Evolutionary conservation across 2,113 vertebrate species (phyloP).

Genomic region (Gasterosteus nipponicus): DNA sequence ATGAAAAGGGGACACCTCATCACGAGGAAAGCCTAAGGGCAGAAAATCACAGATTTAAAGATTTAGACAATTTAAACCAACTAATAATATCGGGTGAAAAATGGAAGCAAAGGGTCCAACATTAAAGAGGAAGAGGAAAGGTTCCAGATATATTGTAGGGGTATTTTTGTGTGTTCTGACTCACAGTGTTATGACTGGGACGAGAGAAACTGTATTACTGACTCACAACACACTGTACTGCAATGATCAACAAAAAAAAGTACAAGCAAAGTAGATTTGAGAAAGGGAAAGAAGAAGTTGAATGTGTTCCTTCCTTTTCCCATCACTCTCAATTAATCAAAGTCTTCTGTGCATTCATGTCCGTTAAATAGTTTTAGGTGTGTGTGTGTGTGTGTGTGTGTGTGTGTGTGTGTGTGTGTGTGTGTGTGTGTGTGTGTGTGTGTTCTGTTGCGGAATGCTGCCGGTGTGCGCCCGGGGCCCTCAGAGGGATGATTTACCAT

Average conservation of each 20-base stretch:
- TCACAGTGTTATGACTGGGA: slow-evolving; percentile 51
- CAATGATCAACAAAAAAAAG: not conserved
- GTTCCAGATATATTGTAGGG: not conserved
- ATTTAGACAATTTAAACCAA: not conserved
- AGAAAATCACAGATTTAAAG: not conserved
- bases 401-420: slow-evolving; percentile 27
- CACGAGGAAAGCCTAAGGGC: no score
- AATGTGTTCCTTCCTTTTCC: not conserved
- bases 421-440: slow-evolving; percentile 22
- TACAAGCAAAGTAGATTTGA: not conserved
- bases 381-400: slow-evolving; percentile 14
- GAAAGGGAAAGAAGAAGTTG: not conserved
- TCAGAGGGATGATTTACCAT: slow-evolving; percentile 62
- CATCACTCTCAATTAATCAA: slow-evolving; percentile 1
- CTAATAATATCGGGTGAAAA: not conserved
- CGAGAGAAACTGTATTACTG: not conserved
- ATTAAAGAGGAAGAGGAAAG: not conserved
- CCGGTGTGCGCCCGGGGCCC: slow-evolving; percentile 50
- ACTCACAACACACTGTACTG: not conserved
- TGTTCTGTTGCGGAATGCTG: slow-evolving; percentile 70
- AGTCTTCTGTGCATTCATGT: slow-evolving; percentile 11
- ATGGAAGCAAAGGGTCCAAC: not conserved
- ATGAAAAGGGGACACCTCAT: not conserved
- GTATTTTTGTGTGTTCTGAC: slow-evolving; percentile 28
- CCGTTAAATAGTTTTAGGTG: not conserved